A percentile compares a stretch with the other conserved stretches of the same genome.
phyloP scores from a whole-genome alignment of 2,113 vertebrate genomes.

The Prunella himalayana region DNA sequence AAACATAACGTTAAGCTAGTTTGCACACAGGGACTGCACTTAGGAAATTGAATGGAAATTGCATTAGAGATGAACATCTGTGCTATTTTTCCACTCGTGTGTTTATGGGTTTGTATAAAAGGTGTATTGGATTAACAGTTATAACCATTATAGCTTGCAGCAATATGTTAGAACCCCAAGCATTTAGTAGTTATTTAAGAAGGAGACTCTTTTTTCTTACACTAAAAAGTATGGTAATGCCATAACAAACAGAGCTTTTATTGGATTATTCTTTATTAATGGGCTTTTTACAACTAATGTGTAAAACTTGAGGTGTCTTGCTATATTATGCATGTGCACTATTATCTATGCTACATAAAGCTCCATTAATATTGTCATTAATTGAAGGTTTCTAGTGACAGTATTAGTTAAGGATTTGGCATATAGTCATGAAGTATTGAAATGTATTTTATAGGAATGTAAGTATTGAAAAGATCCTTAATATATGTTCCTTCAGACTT shows the following conservation, averaged over 20 bases:
- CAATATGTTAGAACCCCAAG: conserved; percentile 63
- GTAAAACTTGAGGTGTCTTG: background rate
- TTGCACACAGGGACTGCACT: conserved; percentile 88
- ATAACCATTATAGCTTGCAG: conserved; percentile 74
- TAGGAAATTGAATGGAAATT: conserved; percentile 93
- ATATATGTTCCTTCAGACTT: background rate
- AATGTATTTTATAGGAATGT: background rate
- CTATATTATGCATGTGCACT: background rate
- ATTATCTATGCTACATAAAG: background rate
- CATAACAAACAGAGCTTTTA: background rate
- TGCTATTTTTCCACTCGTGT: conserved; percentile 81
- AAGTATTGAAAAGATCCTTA: background rate
- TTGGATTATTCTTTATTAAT: conserved; percentile 52
- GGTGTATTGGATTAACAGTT: conserved; percentile 87
- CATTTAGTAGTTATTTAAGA: conserved; percentile 61
- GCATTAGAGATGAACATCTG: conserved; percentile 91
- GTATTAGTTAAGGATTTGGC: conserved; percentile 5
- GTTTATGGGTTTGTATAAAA: conserved; percentile 83
- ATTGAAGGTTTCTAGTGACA: background rate
- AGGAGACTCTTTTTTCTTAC: conserved; percentile 41
- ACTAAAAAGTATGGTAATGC: background rate
- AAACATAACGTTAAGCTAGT: conserved; percentile 90
- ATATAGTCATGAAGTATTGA: background rate
- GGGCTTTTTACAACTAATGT: background rate
- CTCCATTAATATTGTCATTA: conserved; percentile 6